phyloP scores from a whole-genome alignment of 1,140 invertebrate genomes.

The Camponotus vicinus region DNA sequence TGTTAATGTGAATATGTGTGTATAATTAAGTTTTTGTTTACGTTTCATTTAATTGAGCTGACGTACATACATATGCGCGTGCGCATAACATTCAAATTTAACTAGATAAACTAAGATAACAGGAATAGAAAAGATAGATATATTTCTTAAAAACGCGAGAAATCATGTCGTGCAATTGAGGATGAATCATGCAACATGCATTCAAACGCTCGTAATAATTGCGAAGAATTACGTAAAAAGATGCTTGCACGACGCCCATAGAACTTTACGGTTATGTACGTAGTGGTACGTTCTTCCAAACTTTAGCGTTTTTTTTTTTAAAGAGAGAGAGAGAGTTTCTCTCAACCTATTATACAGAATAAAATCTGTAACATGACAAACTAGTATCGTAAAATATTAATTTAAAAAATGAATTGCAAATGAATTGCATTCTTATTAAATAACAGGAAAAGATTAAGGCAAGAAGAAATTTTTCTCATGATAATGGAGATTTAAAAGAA shows the following conservation, averaged over 20 bases:
- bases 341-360: neutral
- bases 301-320: neutral
- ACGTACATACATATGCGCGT: neutral
- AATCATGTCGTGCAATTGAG: conserved; percentile 66
- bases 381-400: neutral
- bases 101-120: neutral
- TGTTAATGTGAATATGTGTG: neutral
- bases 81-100: neutral
- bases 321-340: neutral
- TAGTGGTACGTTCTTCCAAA: neutral
- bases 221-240: conserved; percentile 68
- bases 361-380: neutral
- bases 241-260: conserved; percentile 41
- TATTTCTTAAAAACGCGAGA: conserved; percentile 56
- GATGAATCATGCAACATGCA: conserved; percentile 67
- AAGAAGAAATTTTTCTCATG: neutral
- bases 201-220: conserved; percentile 62
- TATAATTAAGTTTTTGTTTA: neutral
- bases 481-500: neutral
- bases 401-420: neutral
- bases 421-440: neutral
- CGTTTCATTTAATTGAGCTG: neutral
- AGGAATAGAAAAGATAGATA: neutral
- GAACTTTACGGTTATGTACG: neutral
- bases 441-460: neutral